Conservation (phyloP, 1,140 invertebrate genomes). For the Wasmannia auropunctata region DNA sequence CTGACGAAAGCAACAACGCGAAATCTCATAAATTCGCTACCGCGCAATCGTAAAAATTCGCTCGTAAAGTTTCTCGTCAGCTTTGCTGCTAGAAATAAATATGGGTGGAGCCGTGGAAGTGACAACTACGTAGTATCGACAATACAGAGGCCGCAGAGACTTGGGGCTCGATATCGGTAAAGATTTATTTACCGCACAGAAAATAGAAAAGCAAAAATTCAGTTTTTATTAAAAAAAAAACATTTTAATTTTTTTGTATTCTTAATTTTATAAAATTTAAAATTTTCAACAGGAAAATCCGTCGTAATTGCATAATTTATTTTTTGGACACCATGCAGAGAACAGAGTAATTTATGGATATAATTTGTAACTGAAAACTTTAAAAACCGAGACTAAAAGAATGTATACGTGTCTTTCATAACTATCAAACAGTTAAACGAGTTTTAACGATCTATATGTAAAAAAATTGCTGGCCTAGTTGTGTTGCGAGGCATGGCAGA, state of each 20-base stretch:
- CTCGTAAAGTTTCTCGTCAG: slow-evolving; percentile 11
- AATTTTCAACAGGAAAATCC: background rate
- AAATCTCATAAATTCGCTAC: slow-evolving; percentile 54
- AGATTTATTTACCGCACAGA: slow-evolving; percentile 6
- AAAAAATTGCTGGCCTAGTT: slow-evolving; percentile 34
- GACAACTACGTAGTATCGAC: slow-evolving; percentile 38
- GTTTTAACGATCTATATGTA: slow-evolving; percentile 42
- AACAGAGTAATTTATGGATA: background rate
- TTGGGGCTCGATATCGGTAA: slow-evolving; percentile 13
- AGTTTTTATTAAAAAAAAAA: background rate
- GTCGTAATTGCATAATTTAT: background rate
- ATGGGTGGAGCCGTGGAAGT: slow-evolving; percentile 34
- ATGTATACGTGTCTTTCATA: background rate
- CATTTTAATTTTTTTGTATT: background rate
- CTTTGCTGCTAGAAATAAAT: slow-evolving; percentile 37
- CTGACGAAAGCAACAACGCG: slow-evolving; percentile 54
- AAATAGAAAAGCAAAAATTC: background rate
- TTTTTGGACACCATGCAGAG: background rate
- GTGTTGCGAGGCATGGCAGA: background rate
- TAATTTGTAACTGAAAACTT: background rate
- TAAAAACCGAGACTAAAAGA: slow-evolving; percentile 20
- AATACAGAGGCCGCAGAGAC: slow-evolving; percentile 1
- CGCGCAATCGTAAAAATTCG: slow-evolving; percentile 36
- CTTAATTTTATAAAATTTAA: background rate
- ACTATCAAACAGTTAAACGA: slow-evolving; percentile 6